These are phyloP conservation scores for Grus americana DNA, from an alignment of 2,113 vertebrate species.

Conservation along the genomic window DNA sequence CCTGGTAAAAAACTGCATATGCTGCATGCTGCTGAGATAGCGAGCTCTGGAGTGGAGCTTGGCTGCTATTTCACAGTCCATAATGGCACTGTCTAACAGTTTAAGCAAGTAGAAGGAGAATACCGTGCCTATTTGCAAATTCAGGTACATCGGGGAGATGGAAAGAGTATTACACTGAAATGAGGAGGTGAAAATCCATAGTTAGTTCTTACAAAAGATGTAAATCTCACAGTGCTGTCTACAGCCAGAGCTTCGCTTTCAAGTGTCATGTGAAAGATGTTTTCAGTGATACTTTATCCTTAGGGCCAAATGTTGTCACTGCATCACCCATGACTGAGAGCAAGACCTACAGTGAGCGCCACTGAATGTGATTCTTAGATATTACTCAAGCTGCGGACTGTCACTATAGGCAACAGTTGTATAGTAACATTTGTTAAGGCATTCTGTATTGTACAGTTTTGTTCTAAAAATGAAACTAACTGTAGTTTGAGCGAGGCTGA, in stretches of 20 bases:
- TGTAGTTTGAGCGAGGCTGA: neutral
- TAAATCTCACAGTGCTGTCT: neutral
- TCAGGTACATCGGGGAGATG: neutral
- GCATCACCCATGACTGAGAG: neutral
- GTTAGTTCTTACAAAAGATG: neutral
- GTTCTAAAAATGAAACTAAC: neutral
- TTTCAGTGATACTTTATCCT: neutral
- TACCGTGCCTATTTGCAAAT: neutral
- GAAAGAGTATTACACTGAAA: neutral
- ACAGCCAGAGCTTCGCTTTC: neutral
- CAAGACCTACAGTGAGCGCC: neutral
- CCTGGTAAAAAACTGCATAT: neutral
- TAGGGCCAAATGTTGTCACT: neutral
- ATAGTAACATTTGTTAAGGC: neutral
- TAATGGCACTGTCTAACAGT: neutral
- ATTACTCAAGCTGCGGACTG: constrained; percentile 8
- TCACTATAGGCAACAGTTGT: neutral
- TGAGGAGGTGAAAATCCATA: neutral
- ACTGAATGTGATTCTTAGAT: neutral
- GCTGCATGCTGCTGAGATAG: neutral
- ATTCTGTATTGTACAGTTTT: neutral
- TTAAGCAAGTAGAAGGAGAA: neutral
- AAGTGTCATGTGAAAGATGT: neutral
- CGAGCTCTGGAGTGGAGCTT: neutral
- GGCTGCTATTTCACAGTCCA: neutral